phyloP scores from a whole-genome alignment of 2,888 invertebrate species.

The Ennomos fuscantarius region DNA sequence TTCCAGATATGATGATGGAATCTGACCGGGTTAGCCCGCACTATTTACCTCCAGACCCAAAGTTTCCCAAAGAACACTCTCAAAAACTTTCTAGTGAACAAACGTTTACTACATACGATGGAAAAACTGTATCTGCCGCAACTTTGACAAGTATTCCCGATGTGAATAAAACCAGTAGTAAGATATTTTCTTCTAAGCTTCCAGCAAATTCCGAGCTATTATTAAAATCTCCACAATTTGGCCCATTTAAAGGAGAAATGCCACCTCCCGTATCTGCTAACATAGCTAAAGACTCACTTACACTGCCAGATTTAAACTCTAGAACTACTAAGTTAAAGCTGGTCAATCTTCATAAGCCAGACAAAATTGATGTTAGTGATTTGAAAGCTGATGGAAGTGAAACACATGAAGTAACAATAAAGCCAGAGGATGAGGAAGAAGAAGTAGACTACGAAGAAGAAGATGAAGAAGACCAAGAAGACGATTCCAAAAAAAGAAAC shows the following conservation, averaged over 20 bases:
- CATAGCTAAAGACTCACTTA: constrained; percentile 47
- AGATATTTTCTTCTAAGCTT: constrained; percentile 73
- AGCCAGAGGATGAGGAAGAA: constrained; percentile 40
- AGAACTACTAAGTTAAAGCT: constrained; percentile 69
- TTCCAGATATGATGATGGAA: constrained; percentile 87
- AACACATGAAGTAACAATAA: constrained; percentile 47
- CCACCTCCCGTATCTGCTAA: constrained; percentile 76
- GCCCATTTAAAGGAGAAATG: constrained; percentile 90
- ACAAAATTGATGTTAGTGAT: constrained; percentile 49
- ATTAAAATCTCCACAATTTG: constrained; percentile 89
- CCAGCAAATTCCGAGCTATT: constrained; percentile 83
- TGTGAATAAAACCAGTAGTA: constrained; percentile 59
- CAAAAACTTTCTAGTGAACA: constrained; percentile 69
- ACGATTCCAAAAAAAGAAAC: constrained; percentile 46
- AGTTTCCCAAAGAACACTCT: constrained; percentile 75
- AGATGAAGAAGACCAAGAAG: constrained; percentile 46
- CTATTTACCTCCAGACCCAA: constrained; percentile 89
- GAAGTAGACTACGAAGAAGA: constrained; percentile 49
- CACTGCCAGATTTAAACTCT: constrained; percentile 18
- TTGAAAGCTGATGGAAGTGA: constrained; percentile 61
- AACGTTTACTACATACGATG: constrained; percentile 90
- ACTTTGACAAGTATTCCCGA: constrained; percentile 85
- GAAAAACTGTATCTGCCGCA: constrained; percentile 89
- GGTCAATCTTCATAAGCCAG: constrained; percentile 59
- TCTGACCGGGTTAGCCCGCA: constrained; percentile 89